Conservation (phyloP, 2,797 vertebrate species). For the Lophotriccus pileatus region DNA sequence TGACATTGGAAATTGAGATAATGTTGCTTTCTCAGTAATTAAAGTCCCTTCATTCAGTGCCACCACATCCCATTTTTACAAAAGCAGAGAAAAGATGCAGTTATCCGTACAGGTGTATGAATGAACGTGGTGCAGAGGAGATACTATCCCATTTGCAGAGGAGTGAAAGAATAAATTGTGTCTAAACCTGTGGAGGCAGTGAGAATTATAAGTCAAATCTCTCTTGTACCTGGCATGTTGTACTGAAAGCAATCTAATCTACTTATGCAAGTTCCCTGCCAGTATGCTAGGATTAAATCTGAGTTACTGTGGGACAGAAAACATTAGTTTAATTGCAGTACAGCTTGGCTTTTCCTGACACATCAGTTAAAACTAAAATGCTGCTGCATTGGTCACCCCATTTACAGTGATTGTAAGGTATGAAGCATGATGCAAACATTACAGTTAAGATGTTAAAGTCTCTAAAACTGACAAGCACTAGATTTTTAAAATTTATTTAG, state of each 20-base stretch:
- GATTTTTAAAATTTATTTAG: not conserved
- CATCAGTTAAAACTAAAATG: not conserved
- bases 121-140: not conserved
- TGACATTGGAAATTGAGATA: not conserved
- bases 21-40: not conserved
- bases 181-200: not conserved
- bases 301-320: constrained; percentile 2
- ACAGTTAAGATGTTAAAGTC: not conserved
- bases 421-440: not conserved
- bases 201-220: not conserved
- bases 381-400: not conserved
- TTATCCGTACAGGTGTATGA: not conserved
- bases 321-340: not conserved
- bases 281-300: constrained; percentile 1
- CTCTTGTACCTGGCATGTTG: not conserved
- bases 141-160: not conserved
- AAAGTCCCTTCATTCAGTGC: not conserved
- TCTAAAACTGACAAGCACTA: not conserved
- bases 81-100: not conserved
- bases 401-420: not conserved
- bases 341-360: not conserved
- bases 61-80: not conserved
- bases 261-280: not conserved
- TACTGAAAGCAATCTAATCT: constrained; percentile 1
- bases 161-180: not conserved